Conservation (phyloP, 2,888 invertebrate species). For the Mesodorylaimus sp. region DNA sequence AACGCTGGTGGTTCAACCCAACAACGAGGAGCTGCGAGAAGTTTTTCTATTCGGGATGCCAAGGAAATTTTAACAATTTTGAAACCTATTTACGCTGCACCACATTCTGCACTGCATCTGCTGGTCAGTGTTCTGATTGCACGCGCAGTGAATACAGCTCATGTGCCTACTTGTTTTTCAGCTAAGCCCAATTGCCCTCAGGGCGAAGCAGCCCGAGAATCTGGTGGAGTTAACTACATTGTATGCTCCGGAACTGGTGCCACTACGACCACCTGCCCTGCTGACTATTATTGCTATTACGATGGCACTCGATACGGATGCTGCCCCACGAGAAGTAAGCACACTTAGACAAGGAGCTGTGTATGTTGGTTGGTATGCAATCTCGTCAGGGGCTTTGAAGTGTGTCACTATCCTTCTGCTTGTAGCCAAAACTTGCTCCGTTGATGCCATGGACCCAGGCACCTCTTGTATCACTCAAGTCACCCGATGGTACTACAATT, state of each 20-base stretch:
- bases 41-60: conserved; percentile 27
- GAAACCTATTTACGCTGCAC: conserved; percentile 28
- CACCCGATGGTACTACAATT: conserved; percentile 26
- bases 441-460: conserved; percentile 23
- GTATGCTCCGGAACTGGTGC: conserved; percentile 24
- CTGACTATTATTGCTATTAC: conserved; percentile 28
- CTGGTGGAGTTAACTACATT: conserved; percentile 26
- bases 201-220: conserved; percentile 23
- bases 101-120: conserved; percentile 25
- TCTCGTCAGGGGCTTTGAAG: too few relatives aligned
- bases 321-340: conserved; percentile 19
- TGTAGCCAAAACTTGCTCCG: conserved; percentile 26
- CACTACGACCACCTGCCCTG: conserved; percentile 18
- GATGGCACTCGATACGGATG: conserved; percentile 29
- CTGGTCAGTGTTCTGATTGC: conserved; percentile 14
- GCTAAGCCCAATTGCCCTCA: conserved; percentile 27
- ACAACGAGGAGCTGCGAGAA: conserved; percentile 29
- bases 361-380: too few relatives aligned
- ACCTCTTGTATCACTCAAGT: conserved; percentile 27
- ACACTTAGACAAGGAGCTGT: not conserved
- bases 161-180: conserved; percentile 3
- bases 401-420: too few relatives aligned
- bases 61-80: conserved; percentile 28
- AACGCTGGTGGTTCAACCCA: conserved; percentile 30
- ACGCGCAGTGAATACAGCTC: not conserved